Conservation (phyloP, 2,888 invertebrate species). For the Chymomyza fuscimana region DNA sequence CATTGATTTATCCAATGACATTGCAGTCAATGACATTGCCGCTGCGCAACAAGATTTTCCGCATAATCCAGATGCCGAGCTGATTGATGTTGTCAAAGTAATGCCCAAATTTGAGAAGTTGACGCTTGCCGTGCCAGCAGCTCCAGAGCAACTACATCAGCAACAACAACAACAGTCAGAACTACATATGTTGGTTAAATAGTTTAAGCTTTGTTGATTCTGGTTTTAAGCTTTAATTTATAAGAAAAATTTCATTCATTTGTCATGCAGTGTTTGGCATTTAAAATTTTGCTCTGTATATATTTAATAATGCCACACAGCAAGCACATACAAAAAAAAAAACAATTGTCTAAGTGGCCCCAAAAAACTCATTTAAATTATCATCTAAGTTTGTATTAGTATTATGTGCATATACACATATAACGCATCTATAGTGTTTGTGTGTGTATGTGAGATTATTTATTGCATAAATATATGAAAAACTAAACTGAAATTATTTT, state of each 20-base stretch:
- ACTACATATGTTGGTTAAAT: slow-evolving; percentile 21
- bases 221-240: slow-evolving; percentile 47
- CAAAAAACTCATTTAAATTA: slow-evolving; percentile 43
- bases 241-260: slow-evolving; percentile 34
- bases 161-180: slow-evolving; percentile 30
- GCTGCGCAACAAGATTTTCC: slow-evolving; percentile 74
- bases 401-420: slow-evolving; percentile 18
- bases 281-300: not conserved
- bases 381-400: slow-evolving; percentile 31
- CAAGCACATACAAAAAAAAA: slow-evolving; percentile 4
- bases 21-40: slow-evolving; percentile 77
- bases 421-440: not conserved
- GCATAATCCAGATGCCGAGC: slow-evolving; percentile 78
- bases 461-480: slow-evolving; percentile 8
- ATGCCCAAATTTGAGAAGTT: slow-evolving; percentile 74
- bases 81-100: slow-evolving; percentile 58
- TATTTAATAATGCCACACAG: not conserved
- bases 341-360: slow-evolving; percentile 5
- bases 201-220: slow-evolving; percentile 10
- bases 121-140: slow-evolving; percentile 42
- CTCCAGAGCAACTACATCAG: slow-evolving; percentile 5
- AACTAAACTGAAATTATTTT: slow-evolving; percentile 9
- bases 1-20: slow-evolving; percentile 79
- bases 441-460: slow-evolving; percentile 1
- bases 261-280: slow-evolving; percentile 10